These are phyloP conservation scores for Calephelis perditalis DNA, from an alignment of 2,888 invertebrate species.

Conservation along the genomic window DNA sequence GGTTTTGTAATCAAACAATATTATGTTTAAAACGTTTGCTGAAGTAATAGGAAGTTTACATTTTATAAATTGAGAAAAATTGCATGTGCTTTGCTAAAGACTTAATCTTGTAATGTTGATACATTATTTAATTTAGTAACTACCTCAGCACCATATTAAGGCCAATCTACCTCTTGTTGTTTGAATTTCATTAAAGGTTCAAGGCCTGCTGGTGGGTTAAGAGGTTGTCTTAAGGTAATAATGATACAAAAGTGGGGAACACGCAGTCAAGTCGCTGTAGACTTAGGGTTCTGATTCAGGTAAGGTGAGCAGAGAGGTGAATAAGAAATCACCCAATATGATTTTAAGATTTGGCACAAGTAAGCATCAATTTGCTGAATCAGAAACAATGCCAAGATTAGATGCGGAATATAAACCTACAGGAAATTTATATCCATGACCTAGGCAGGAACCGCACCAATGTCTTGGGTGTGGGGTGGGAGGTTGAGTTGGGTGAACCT, in stretches of 20 bases:
- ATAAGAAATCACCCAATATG: too few relatives aligned
- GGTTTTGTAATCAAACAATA: too few relatives aligned
- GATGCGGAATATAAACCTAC: constrained; percentile 20
- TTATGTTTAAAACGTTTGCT: too few relatives aligned
- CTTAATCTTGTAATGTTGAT: too few relatives aligned
- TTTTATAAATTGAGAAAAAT: too few relatives aligned
- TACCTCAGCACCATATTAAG: not conserved
- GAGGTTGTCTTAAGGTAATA: not conserved
- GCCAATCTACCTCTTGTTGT: not conserved
- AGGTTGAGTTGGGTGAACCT: constrained; percentile 14
- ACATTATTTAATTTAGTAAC: not conserved
- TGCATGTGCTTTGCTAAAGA: too few relatives aligned
- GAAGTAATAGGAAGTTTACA: not conserved
- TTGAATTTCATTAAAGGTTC: not conserved
- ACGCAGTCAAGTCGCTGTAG: constrained; percentile 16
- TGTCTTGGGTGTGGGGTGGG: constrained; percentile 10
- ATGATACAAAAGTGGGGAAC: constrained; percentile 7
- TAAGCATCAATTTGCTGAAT: constrained; percentile 7
- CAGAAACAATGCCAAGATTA: not conserved
- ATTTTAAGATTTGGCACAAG: too few relatives aligned
- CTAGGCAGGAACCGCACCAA: constrained; percentile 18
- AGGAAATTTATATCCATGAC: constrained; percentile 15
- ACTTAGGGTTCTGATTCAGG: constrained; percentile 16
- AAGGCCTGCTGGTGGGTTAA: not conserved
- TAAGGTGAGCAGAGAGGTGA: too few relatives aligned